Percentiles rank a stretch among this genome's conserved stretches.
phyloP scores from a whole-genome alignment of 2,797 vertebrate species.

The Molossus alvarezi region DNA sequence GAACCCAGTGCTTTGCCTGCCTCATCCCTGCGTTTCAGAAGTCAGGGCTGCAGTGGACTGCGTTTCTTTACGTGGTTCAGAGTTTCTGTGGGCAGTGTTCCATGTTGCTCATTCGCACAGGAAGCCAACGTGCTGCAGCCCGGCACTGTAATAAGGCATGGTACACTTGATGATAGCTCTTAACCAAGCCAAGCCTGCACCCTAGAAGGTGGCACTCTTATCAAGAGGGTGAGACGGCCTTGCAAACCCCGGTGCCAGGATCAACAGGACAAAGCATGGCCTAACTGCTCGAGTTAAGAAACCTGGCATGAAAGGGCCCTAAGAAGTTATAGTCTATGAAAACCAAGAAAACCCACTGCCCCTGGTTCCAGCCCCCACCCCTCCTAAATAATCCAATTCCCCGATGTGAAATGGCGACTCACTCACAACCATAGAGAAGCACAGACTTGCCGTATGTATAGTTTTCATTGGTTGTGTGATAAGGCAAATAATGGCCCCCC shows the following conservation, averaged over 20 bases:
- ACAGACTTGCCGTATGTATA: background rate
- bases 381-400: slow-evolving; percentile 38
- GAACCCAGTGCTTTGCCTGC: background rate
- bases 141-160: slow-evolving; percentile 1
- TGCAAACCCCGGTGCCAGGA: slow-evolving; percentile 28
- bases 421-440: background rate
- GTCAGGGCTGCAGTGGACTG: background rate
- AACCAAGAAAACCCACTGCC: background rate
- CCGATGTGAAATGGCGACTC: background rate
- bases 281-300: background rate
- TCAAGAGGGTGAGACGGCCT: slow-evolving; percentile 12
- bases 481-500: background rate
- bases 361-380: too few species aligned
- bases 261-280: background rate
- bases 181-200: background rate
- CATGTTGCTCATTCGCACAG: background rate
- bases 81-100: slow-evolving; percentile 36
- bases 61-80: background rate
- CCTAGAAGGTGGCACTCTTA: slow-evolving; percentile 29
- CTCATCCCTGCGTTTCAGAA: slow-evolving; percentile 15
- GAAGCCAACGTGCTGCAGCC: background rate
- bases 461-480: background rate
- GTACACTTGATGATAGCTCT: background rate
- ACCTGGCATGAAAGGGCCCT: background rate
- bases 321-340: background rate